Conservation (phyloP, 2,797 vertebrate genomes). For the Myotis vivesi region DNA sequence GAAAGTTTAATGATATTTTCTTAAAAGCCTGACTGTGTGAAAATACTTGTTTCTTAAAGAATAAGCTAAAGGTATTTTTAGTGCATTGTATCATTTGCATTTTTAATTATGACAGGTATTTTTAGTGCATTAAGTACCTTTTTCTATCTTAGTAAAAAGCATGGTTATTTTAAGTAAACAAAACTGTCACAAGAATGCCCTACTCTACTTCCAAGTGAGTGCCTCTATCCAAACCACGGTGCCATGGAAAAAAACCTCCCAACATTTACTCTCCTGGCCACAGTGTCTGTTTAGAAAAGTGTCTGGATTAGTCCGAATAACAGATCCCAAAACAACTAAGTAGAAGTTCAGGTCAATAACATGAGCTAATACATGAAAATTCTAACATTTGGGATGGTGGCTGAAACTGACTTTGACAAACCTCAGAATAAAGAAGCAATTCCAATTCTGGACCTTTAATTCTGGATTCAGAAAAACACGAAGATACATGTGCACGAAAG, state of each 20-base stretch:
- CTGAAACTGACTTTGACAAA: neutral
- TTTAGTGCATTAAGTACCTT: conserved; percentile 46
- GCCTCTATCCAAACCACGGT: neutral
- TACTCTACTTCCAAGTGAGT: neutral
- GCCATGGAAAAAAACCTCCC: conserved; percentile 50
- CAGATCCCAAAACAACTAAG: neutral
- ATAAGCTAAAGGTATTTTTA: conserved; percentile 7
- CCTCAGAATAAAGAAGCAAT: neutral
- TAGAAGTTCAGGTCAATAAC: neutral
- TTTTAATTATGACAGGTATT: conserved; percentile 54
- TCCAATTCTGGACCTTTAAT: neutral
- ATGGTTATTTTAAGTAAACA: conserved; percentile 57
- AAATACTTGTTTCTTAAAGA: conserved; percentile 11
- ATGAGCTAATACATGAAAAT: neutral
- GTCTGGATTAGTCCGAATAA: conserved; percentile 40
- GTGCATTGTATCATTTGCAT: neutral
- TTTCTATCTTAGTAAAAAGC: conserved; percentile 4
- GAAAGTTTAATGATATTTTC: conserved; percentile 30
- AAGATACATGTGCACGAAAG: neutral
- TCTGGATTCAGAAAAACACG: neutral
- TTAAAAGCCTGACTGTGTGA: neutral
- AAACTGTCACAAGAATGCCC: conserved; percentile 31
- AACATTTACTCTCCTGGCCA: conserved; percentile 38
- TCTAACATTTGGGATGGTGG: neutral
- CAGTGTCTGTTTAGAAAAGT: conserved; percentile 57